Percentiles rank a stretch among this genome's conserved stretches.
These are phyloP conservation scores for Laticauda laticaudata DNA, from an alignment of 2,113 vertebrate species.

Conservation along the genomic window DNA sequence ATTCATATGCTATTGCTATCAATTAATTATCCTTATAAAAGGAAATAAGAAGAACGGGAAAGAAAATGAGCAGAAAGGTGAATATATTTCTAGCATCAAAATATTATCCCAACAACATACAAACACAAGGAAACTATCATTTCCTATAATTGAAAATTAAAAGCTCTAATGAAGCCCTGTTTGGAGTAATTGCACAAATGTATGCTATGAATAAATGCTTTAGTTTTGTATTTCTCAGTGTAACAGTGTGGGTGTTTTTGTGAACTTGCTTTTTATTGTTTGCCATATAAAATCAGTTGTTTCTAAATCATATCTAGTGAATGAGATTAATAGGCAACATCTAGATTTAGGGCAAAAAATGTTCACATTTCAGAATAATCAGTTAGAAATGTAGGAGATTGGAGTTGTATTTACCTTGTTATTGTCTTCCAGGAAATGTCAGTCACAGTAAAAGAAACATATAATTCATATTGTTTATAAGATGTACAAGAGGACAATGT, in stretches of 20 bases:
- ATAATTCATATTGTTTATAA: slow-evolving; percentile 51
- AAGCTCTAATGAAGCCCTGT: no score
- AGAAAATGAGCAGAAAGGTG: not conserved
- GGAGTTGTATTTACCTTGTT: slow-evolving; percentile 50
- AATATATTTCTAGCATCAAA: not conserved
- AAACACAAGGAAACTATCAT: not conserved
- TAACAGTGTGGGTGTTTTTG: slow-evolving; percentile 50
- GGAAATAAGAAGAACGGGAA: not conserved
- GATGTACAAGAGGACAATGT: slow-evolving; percentile 32
- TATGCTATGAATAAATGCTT: no score
- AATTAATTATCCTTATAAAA: not conserved
- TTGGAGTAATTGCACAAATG: no score
- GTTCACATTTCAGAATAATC: slow-evolving; percentile 48
- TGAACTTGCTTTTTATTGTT: slow-evolving; percentile 65
- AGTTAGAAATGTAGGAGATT: slow-evolving; percentile 43
- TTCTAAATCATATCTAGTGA: slow-evolving; percentile 57
- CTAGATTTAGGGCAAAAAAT: slow-evolving; percentile 64
- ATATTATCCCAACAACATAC: not conserved
- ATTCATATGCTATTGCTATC: not conserved
- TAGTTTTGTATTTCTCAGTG: no score
- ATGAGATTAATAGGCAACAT: slow-evolving; percentile 57
- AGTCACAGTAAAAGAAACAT: slow-evolving; percentile 31
- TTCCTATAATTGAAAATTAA: not conserved
- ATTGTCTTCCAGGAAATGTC: slow-evolving; percentile 50
- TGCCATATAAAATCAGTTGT: slow-evolving; percentile 60